Evolutionary conservation across 2,888 invertebrate genomes (phyloP).

Genomic region (Eupelmus urozonus): DNA sequence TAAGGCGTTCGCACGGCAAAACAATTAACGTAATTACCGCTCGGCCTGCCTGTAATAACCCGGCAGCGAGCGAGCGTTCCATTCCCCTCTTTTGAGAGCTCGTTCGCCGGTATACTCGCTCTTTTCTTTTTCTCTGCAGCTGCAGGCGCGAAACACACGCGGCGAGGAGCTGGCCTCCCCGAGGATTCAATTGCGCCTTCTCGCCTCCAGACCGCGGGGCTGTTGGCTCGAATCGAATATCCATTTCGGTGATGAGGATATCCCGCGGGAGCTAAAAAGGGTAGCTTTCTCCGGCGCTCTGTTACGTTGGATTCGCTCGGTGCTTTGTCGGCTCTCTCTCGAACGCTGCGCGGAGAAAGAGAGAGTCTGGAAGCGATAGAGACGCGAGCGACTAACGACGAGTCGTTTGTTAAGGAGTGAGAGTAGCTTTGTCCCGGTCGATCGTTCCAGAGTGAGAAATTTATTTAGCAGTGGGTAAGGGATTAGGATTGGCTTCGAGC

Average conservation of each 20-base stretch:
- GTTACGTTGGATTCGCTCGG: background rate
- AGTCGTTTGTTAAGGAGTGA: background rate
- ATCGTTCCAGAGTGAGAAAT: background rate
- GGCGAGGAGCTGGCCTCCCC: background rate
- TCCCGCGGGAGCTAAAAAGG: background rate
- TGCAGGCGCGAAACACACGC: background rate
- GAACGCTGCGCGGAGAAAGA: too few species aligned
- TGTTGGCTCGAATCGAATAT: slow-evolving; percentile 40
- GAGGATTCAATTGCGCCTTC: slow-evolving; percentile 9
- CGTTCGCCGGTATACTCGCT: background rate
- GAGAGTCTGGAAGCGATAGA: background rate
- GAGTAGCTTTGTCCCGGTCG: background rate
- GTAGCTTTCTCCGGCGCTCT: background rate
- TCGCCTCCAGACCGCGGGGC: too few species aligned
- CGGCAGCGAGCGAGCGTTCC: background rate
- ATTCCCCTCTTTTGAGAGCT: background rate
- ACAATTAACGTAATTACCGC: slow-evolving; percentile 45
- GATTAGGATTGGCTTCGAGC: too few species aligned
- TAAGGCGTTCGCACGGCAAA: slow-evolving; percentile 11
- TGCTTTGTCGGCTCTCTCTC: background rate
- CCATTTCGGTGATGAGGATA: slow-evolving; percentile 35
- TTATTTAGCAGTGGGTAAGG: background rate
- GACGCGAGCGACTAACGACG: background rate
- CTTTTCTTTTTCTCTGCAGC: background rate
- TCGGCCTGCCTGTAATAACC: background rate